Evolutionary conservation across 1,140 invertebrate genomes (phyloP).

Genomic region (Hermetia illucens): DNA sequence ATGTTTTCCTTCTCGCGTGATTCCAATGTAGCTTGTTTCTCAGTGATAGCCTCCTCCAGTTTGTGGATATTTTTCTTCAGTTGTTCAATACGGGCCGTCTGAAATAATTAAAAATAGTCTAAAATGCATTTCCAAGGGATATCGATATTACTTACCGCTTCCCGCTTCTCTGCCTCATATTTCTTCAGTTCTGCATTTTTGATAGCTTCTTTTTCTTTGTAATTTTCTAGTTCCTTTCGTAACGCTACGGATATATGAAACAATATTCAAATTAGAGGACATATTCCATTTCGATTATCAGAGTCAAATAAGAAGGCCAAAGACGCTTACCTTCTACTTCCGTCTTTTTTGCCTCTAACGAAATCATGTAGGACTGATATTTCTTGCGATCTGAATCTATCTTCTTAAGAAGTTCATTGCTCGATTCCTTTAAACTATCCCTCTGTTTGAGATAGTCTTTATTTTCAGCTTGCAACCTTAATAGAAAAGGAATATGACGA

Average conservation of each 20-base stretch:
- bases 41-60: neutral
- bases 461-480: constrained; percentile 20
- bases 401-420: constrained; percentile 21
- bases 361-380: no score
- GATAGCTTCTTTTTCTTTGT: neutral
- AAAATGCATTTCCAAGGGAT: no score
- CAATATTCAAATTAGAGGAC: no score
- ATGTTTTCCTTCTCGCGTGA: neutral
- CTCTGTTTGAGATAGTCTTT: constrained; percentile 24
- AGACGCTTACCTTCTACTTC: constrained; percentile 16
- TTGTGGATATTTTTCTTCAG: neutral
- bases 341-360: constrained; percentile 17
- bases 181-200: neutral
- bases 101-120: neutral
- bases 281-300: no score
- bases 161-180: neutral
- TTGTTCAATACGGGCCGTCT: neutral
- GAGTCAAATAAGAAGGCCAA: no score
- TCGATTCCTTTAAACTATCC: constrained; percentile 17
- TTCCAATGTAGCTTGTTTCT: neutral
- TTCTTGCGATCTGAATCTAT: constrained; percentile 20
- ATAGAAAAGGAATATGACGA: neutral
- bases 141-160: no score
- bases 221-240: neutral
- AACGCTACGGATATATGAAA: neutral